A percentile compares a stretch with the other conserved stretches of the same genome.
Conservation (phyloP, 2,888 invertebrate genomes). For the Andrena hattorfiana region DNA sequence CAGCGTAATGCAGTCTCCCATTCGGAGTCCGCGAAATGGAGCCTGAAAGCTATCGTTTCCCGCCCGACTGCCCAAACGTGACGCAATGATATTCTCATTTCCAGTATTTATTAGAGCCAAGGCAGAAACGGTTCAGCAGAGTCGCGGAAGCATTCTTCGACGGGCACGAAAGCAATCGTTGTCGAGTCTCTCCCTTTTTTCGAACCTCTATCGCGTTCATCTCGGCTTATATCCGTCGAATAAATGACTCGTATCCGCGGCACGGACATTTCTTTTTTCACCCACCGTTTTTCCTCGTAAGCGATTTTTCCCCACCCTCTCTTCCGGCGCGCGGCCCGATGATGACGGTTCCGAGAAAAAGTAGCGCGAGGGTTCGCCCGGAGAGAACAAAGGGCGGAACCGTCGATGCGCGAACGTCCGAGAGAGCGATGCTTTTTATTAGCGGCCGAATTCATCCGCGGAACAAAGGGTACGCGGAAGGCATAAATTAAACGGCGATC, state of each 20-base stretch:
- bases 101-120: too few relatives aligned
- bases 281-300: slow-evolving; percentile 22
- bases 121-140: too few relatives aligned
- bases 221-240: too few relatives aligned
- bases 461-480: slow-evolving; percentile 45
- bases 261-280: not conserved
- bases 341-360: slow-evolving; percentile 62
- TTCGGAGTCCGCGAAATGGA: not conserved
- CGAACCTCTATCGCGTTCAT: too few relatives aligned
- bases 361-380: slow-evolving; percentile 24
- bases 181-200: too few relatives aligned
- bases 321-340: slow-evolving; percentile 38
- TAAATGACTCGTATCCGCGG: not conserved
- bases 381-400: slow-evolving; percentile 56
- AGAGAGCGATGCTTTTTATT: slow-evolving; percentile 33
- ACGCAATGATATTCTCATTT: too few relatives aligned
- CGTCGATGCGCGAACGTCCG: slow-evolving; percentile 66
- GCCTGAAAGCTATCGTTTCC: too few relatives aligned
- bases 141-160: too few relatives aligned
- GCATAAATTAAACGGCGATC: slow-evolving; percentile 38
- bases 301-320: slow-evolving; percentile 30
- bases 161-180: too few relatives aligned
- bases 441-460: slow-evolving; percentile 48
- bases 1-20: not conserved
- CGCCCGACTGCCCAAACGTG: too few relatives aligned